phyloP scores from a whole-genome alignment of 2,888 invertebrate genomes.

The Belgica antarctica region DNA sequence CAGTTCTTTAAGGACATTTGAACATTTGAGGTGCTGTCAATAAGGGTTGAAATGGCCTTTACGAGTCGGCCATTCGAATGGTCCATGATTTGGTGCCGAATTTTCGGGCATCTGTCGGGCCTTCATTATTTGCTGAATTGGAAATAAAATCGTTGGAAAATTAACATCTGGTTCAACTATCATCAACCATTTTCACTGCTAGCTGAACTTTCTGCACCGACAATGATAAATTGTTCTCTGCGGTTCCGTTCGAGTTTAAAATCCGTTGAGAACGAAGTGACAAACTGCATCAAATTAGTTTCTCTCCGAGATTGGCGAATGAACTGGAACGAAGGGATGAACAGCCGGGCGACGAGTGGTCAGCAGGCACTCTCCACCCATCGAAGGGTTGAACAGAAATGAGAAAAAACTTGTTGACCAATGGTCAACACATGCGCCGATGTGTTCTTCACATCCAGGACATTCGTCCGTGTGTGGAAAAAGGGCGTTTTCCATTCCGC shows the following conservation, averaged over 20 bases:
- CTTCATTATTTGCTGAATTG: conserved; percentile 34
- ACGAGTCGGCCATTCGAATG: conserved; percentile 32
- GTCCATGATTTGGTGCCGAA: no score
- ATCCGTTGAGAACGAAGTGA: neutral
- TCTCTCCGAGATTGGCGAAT: neutral
- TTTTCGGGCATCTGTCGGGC: conserved; percentile 37
- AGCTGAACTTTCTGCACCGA: no score
- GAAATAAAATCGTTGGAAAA: conserved; percentile 32
- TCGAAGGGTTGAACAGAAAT: neutral
- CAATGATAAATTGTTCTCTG: conserved; percentile 34
- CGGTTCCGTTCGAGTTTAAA: conserved; percentile 20
- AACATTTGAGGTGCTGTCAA: conserved; percentile 26
- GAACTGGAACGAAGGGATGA: neutral
- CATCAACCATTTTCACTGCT: neutral
- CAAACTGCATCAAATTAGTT: conserved; percentile 33
- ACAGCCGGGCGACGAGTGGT: neutral
- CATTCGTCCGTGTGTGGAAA: conserved; percentile 37
- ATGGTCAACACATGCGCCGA: conserved; percentile 44
- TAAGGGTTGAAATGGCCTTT: conserved; percentile 42
- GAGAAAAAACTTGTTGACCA: conserved; percentile 22
- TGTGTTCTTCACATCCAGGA: no score
- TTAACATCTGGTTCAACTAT: conserved; percentile 39
- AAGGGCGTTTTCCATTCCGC: conserved; percentile 32
- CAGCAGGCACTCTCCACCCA: conserved; percentile 3
- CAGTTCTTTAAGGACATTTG: conserved; percentile 27